Conservation (phyloP, 2,113 vertebrate species). For the Alligator mississippiensis region DNA sequence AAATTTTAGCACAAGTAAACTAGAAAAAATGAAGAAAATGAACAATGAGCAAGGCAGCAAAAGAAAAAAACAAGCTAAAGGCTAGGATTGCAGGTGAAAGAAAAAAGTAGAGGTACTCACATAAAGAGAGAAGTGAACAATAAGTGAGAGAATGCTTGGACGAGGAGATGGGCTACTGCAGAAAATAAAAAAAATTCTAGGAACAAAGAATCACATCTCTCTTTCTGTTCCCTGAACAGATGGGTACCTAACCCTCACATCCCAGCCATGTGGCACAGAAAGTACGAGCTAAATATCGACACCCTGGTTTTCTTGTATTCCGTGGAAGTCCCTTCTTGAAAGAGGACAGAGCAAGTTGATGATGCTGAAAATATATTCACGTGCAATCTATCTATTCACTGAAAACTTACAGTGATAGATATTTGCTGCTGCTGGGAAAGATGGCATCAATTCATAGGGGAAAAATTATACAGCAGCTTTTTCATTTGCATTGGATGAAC, state of each 20-base stretch:
- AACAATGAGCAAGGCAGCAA: background rate
- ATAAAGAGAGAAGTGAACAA: background rate
- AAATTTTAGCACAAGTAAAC: background rate
- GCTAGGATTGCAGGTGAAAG: background rate
- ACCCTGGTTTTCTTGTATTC: background rate
- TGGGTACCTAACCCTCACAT: background rate
- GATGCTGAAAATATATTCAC: background rate
- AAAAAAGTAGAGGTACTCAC: background rate
- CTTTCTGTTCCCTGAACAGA: background rate
- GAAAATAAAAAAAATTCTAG: background rate
- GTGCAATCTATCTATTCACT: background rate
- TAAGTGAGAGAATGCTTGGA: background rate
- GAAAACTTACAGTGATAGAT: background rate
- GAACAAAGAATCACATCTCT: background rate
- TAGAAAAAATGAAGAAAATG: background rate
- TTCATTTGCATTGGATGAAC: slow-evolving; percentile 1
- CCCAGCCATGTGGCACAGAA: background rate
- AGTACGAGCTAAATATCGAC: background rate
- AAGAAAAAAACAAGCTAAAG: background rate
- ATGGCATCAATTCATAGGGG: background rate
- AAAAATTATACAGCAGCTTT: slow-evolving; percentile 6
- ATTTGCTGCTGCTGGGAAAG: slow-evolving; percentile 33
- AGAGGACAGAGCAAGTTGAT: background rate
- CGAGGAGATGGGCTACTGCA: background rate
- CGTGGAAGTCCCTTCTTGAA: background rate